phyloP scores from a whole-genome alignment of 2,888 invertebrate genomes.

The Meganola albula region DNA sequence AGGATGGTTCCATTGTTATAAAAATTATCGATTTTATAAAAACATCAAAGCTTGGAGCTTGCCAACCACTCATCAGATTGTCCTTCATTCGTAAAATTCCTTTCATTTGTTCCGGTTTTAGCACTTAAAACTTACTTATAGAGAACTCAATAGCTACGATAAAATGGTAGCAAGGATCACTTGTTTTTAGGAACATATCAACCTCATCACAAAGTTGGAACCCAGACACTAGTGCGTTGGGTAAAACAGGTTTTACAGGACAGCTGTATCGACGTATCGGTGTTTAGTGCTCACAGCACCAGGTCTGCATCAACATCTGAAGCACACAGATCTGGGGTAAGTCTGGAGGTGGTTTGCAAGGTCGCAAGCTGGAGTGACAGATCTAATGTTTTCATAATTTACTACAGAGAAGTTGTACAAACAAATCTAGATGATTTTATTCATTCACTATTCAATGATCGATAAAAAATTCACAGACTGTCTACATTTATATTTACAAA shows the following conservation, averaged over 20 bases:
- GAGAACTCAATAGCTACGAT: background rate
- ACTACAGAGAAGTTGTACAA: slow-evolving; percentile 1
- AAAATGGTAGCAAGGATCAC: background rate
- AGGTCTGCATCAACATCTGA: slow-evolving; percentile 4
- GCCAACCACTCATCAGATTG: slow-evolving; percentile 5
- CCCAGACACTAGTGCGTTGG: slow-evolving; percentile 5
- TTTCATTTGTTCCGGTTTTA: slow-evolving; percentile 1
- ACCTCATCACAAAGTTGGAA: slow-evolving; percentile 4
- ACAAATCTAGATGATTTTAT: background rate
- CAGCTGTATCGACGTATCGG: slow-evolving; percentile 2
- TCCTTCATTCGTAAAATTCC: slow-evolving; percentile 5
- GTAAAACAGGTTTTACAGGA: slow-evolving; percentile 1
- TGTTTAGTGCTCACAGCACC: slow-evolving; percentile 4
- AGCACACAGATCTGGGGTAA: slow-evolving; percentile 2
- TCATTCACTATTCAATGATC: background rate
- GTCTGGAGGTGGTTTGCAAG: slow-evolving; percentile 3
- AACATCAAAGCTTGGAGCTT: slow-evolving; percentile 11
- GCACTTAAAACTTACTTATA: slow-evolving; percentile 1
- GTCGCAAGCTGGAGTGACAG: slow-evolving; percentile 4
- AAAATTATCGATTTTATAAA: slow-evolving; percentile 15
- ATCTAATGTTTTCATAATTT: slow-evolving; percentile 4
- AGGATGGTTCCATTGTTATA: slow-evolving; percentile 6
- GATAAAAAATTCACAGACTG: background rate
- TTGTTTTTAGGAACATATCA: slow-evolving; percentile 3
- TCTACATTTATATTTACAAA: background rate